Evolutionary conservation across 2,797 vertebrate species (phyloP), one percentile per base, ranked within the genome.

Genomic region (Denticeps clupeoides): DNA sequence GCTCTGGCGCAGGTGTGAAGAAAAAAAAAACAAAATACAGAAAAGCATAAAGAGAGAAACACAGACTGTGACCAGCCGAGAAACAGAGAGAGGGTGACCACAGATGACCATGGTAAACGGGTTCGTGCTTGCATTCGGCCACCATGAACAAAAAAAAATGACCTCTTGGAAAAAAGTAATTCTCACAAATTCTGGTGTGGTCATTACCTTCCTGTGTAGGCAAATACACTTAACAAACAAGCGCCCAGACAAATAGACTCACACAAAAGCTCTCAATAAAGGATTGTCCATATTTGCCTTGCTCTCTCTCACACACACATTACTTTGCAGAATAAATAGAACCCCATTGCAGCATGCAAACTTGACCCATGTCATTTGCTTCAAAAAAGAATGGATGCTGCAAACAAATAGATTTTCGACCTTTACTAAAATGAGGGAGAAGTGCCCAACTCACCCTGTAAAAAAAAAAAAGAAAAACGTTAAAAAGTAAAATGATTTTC

Each of bases 311-410:
- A 8, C 18, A 35, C 37, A n/a, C 8, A 29, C 46, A 27, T 35
- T 55, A 21, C 9, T 19, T 22, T 31, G 41, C 25, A 29, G 13
- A 41, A 2, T 3, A 25, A 21, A 44, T 28, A 37, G n/a, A 35
- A 18, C 3, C 4, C 18, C 19, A 4, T 11, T 9, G 28, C 27
- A 35, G 31, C 35, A 47, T 56, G 44, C 29, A 57, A 58, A 56
- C 46, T 27, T 32, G 22, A 29, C 22, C 12, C 15, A 26, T 46
- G 45, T 41, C 45, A 53, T 50, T 43, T 51, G 26, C 38, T 41
- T 31, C n/a, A 31, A 5, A 4, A 31, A 38, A 4, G 4, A 11
- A 18, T 9, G 4, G 10, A 11, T 38, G 18, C 12, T 12, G 4
- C 18, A 38, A 21, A 38, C 16, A 4, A 19, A 21, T 5, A 37